A percentile compares a stretch with the other conserved stretches of the same genome.
Evolutionary conservation across 2,113 vertebrate genomes (phyloP).

Genomic region (Notothenia rossii): DNA sequence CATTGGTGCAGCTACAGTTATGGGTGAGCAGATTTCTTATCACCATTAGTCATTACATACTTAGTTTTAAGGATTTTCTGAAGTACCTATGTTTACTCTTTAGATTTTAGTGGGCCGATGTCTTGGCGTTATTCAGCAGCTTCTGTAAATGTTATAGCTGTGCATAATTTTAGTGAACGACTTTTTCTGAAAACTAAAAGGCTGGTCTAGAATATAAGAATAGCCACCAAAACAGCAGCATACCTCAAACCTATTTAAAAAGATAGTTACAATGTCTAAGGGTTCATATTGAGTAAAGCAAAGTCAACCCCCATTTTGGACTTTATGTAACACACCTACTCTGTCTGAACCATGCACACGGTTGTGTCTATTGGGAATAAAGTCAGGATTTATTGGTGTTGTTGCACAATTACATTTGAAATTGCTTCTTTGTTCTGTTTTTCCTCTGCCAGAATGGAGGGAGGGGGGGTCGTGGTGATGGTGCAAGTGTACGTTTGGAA

Average conservation of each 20-base stretch:
- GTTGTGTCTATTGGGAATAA: conserved; percentile 19
- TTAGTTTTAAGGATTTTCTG: neutral
- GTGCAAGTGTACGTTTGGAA: conserved; percentile 13
- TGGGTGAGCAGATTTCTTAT: neutral
- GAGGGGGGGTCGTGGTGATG: neutral
- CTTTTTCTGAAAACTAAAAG: neutral
- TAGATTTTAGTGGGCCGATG: neutral
- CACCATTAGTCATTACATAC: neutral
- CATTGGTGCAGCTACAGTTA: neutral
- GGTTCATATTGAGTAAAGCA: conserved; percentile 1
- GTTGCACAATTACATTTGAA: conserved; percentile 60
- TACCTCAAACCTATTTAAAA: neutral
- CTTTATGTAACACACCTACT: neutral
- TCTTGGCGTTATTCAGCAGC: neutral
- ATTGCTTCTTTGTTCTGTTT: conserved; percentile 56
- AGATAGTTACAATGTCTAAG: neutral
- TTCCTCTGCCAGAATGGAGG: neutral
- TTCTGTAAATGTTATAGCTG: neutral
- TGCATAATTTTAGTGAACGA: neutral
- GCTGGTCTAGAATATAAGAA: neutral
- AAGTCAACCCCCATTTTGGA: conserved; percentile 14
- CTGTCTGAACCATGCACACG: conserved; percentile 15
- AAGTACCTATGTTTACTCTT: neutral
- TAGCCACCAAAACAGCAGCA: neutral
- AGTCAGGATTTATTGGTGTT: conserved; percentile 50